Evolutionary conservation across 2,797 vertebrate species (phyloP).

Genomic region (Phrynocephalus forsythii): DNA sequence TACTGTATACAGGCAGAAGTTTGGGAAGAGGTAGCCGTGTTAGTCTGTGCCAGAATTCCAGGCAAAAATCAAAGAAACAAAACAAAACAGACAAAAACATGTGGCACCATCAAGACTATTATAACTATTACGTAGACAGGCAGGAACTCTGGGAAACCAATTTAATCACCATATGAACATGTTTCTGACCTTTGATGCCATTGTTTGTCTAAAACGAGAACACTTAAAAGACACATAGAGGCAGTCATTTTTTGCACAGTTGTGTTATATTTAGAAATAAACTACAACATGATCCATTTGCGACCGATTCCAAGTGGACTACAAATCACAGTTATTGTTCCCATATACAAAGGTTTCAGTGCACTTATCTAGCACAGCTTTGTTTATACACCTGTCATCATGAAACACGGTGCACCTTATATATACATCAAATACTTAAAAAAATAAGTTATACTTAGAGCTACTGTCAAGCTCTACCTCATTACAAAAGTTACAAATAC

Average conservation of each 20-base stretch:
- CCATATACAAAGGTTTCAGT: slow-evolving; percentile 64
- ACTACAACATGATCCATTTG: slow-evolving; percentile 45
- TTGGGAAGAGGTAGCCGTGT: too few species aligned
- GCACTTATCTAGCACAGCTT: slow-evolving; percentile 56
- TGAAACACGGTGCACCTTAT: slow-evolving; percentile 64
- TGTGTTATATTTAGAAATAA: slow-evolving; percentile 56
- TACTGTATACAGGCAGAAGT: too few species aligned
- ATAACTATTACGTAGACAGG: too few species aligned
- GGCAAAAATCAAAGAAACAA: too few species aligned
- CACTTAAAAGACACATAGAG: background rate
- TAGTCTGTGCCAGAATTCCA: too few species aligned
- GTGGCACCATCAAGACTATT: too few species aligned
- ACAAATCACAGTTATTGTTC: slow-evolving; percentile 66
- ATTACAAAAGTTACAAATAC: slow-evolving; percentile 77
- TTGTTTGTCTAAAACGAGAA: accelerated
- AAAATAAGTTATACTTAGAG: slow-evolving; percentile 80
- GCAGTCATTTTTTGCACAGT: slow-evolving; percentile 10
- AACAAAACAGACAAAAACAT: too few species aligned
- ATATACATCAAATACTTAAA: slow-evolving; percentile 47
- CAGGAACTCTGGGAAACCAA: background rate
- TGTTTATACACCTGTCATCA: slow-evolving; percentile 57
- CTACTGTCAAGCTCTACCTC: slow-evolving; percentile 75
- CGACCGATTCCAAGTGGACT: slow-evolving; percentile 53
- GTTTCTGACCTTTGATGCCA: background rate
- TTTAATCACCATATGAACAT: background rate